These are phyloP conservation scores for Drosophila equinoxialis DNA, from an alignment of 1,140 invertebrate species.

Conservation along the genomic window DNA sequence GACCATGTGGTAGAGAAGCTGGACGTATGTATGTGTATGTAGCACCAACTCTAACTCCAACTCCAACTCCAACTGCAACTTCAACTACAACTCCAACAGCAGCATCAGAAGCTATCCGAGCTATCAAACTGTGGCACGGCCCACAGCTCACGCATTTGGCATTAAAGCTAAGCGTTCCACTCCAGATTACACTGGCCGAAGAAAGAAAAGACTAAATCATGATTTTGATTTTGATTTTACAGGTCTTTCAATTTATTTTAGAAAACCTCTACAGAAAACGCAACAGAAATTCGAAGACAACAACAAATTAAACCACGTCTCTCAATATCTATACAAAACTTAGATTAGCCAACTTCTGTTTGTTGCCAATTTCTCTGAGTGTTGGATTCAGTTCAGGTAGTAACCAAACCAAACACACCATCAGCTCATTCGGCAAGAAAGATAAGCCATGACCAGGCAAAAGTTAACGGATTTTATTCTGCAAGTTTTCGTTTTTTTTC, in stretches of 20 bases:
- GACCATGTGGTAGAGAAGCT: slow-evolving; percentile 28
- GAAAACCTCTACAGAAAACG: too few species aligned
- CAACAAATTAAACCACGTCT: too few species aligned
- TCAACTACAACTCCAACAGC: slow-evolving; percentile 14
- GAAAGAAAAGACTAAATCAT: not conserved
- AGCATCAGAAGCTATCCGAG: slow-evolving; percentile 54
- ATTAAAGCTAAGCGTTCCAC: slow-evolving; percentile 47
- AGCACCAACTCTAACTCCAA: slow-evolving; percentile 8
- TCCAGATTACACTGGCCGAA: slow-evolving; percentile 20
- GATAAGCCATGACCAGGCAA: slow-evolving; percentile 37
- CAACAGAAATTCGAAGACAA: too few species aligned
- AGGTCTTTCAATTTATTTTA: too few species aligned
- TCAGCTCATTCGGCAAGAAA: slow-evolving; percentile 52
- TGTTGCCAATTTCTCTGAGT: slow-evolving; percentile 4
- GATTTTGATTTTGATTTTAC: too few species aligned
- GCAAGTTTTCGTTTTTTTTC: slow-evolving; percentile 29
- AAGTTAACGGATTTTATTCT: slow-evolving; percentile 58
- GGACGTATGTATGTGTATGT: too few species aligned
- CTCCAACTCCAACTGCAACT: slow-evolving; percentile 15
- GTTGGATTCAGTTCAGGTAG: slow-evolving; percentile 6
- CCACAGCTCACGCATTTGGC: slow-evolving; percentile 77
- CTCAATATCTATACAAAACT: too few species aligned
- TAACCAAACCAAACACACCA: slow-evolving; percentile 41
- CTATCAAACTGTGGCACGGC: slow-evolving; percentile 60
- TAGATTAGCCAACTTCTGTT: too few species aligned